A percentile compares a stretch with the other conserved stretches of the same genome.
Evolutionary conservation across 53 echinoderm and acorn worm species (phyloP).

Genomic region (Stichopus horrens): DNA sequence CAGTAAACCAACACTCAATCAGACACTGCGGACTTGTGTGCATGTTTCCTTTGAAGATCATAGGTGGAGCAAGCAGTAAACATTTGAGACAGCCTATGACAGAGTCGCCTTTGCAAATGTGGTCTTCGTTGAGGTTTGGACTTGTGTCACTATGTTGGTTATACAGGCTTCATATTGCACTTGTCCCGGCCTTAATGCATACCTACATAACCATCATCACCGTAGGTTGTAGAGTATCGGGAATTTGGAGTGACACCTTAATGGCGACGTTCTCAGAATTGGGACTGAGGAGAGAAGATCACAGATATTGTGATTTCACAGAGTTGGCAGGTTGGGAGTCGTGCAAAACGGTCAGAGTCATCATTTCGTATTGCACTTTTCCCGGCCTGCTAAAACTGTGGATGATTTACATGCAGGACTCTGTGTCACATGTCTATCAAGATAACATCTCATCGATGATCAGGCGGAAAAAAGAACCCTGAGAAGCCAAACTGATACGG

Average conservation of each 20-base stretch:
- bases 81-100: too few species aligned
- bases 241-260: background rate
- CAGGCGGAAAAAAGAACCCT: background rate
- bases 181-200: conserved; percentile 48
- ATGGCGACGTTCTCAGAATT: too few species aligned
- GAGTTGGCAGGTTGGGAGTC: conserved; percentile 26
- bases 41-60: background rate
- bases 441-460: background rate
- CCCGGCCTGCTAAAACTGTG: conserved; percentile 48
- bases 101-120: background rate
- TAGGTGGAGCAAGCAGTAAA: background rate
- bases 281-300: background rate
- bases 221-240: background rate
- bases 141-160: conserved; percentile 36
- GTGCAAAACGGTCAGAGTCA: conserved; percentile 11
- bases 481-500: conserved; percentile 19
- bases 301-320: background rate
- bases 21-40: background rate
- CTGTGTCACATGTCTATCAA: too few species aligned
- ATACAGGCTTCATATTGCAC: conserved; percentile 34
- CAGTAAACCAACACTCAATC: too few species aligned
- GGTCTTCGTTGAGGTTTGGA: conserved; percentile 15
- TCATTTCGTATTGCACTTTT: conserved; percentile 47
- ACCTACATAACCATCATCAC: background rate
- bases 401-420: too few species aligned